Base-by-base conservation (phyloP, 2,113 vertebrate genomes). In the Microtus oregoni region DNA sequence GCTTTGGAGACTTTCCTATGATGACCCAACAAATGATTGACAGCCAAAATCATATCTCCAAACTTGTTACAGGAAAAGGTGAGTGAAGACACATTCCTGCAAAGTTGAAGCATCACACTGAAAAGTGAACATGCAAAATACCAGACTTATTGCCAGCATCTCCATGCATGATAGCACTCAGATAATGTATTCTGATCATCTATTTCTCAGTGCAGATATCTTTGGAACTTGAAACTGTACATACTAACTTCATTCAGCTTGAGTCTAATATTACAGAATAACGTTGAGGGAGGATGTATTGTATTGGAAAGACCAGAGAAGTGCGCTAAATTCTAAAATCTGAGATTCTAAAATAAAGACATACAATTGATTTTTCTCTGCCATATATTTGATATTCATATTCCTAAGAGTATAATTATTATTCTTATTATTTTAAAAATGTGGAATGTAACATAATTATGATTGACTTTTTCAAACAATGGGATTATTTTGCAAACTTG, bases 111-210 rank as follows among this genome's bases (percentile, higher is more conserved):
- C 50, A 87, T 9, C 10, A 14, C 22, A 17, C 0, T 38, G 77
- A 28, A 85, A 90, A 55, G 52, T 50, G 13, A 95, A 67, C 58
- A 77, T 41, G 65, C 67, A 72, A 86, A 95, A 91, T 38, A 65
- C 13, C 20, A 78, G 35, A 28, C 55, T 14, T 76, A 50, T 91
- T 87, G 61, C 68, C 83, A 83, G 35, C 19, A 75, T 78, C 77
- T 93, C 76, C 10, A 3, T 72, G 32, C 26, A 85, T 88, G 55
- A 81, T 44, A 52, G 68, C 8, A 11, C 30, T 91, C 47, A 81
- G 50, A 87, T 20, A 61, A 76, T 78, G 24, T 15, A 28, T 20
- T 14, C 63, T 35, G 22, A 79, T 76, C 58, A 93, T 73, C 91
- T 52, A 77, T 58, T 76, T 93, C 58, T 87, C 94, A 44, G 70